Conservation (phyloP, 2,113 vertebrate genomes). For the Notarius lentiginosus region DNA sequence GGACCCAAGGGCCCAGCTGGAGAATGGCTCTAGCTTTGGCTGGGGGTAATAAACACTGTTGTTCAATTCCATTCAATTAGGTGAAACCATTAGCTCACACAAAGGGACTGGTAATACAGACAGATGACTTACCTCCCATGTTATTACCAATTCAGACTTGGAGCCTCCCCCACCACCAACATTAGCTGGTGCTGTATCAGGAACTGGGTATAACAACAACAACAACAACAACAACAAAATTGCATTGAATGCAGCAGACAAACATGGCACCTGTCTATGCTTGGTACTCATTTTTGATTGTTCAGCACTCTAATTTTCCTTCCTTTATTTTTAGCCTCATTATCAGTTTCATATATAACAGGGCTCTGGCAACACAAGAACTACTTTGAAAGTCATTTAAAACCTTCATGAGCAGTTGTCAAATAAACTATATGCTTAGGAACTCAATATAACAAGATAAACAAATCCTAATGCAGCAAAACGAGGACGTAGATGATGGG, state of each 20-base stretch:
- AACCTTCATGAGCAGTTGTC: slow-evolving; percentile 20
- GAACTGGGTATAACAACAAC: slow-evolving; percentile 73
- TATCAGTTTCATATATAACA: slow-evolving; percentile 18
- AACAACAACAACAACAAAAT: neutral
- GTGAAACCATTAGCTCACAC: slow-evolving; percentile 51
- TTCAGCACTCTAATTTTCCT: neutral
- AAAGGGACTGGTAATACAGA: slow-evolving; percentile 64
- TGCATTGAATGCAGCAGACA: slow-evolving; percentile 5
- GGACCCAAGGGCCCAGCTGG: slow-evolving; percentile 46
- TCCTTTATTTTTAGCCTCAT: slow-evolving; percentile 30
- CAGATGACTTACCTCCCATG: slow-evolving; percentile 92
- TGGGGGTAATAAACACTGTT: slow-evolving; percentile 51
- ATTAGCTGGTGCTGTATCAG: slow-evolving; percentile 86
- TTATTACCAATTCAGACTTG: slow-evolving; percentile 91
- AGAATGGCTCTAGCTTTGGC: slow-evolving; percentile 52
- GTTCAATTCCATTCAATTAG: slow-evolving; percentile 58
- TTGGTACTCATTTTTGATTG: neutral
- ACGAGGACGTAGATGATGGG: neutral
- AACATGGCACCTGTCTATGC: neutral
- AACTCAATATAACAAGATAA: neutral
- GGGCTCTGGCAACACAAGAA: slow-evolving; percentile 20
- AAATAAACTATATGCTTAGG: neutral
- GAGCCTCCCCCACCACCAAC: slow-evolving; percentile 92
- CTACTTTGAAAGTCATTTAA: slow-evolving; percentile 17
- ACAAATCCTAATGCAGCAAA: neutral